A percentile compares a stretch with the other conserved stretches of the same genome.
Evolutionary conservation across 2,888 invertebrate genomes (phyloP).

Genomic region (Pheosia tremula): DNA sequence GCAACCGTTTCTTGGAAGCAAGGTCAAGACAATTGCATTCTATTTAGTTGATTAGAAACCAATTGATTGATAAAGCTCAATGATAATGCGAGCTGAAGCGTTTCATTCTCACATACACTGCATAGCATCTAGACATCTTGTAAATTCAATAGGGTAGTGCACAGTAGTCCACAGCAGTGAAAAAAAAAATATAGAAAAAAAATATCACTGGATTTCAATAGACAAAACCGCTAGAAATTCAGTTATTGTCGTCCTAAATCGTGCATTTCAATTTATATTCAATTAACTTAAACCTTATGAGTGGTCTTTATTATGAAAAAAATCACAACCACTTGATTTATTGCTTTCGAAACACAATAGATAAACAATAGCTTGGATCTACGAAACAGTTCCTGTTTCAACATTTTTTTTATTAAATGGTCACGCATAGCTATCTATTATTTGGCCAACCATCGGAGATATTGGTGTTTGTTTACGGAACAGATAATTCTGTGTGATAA

Average conservation of each 20-base stretch:
- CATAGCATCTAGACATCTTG: not conserved
- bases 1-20: constrained; percentile 37
- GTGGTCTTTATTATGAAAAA: not conserved
- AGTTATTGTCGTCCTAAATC: not conserved
- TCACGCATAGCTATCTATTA: constrained; percentile 20
- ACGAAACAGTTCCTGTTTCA: not conserved
- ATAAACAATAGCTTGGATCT: constrained; percentile 19
- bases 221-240: not conserved
- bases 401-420: constrained; percentile 14
- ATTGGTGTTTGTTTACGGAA: constrained; percentile 4
- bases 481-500: not conserved
- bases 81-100: constrained; percentile 11
- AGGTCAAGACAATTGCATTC: constrained; percentile 60
- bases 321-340: not conserved
- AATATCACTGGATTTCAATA: too few species aligned
- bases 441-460: constrained; percentile 2
- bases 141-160: too few species aligned
- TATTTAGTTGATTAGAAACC: constrained; percentile 58
- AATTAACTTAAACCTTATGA: not conserved
- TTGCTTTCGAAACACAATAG: constrained; percentile 29
- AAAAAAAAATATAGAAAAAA: too few species aligned
- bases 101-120: not conserved
- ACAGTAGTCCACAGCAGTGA: too few species aligned
- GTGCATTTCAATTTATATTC: not conserved
- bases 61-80: constrained; percentile 56